phyloP scores from a whole-genome alignment of 2,797 vertebrate genomes.

The Argya squamiceps region DNA sequence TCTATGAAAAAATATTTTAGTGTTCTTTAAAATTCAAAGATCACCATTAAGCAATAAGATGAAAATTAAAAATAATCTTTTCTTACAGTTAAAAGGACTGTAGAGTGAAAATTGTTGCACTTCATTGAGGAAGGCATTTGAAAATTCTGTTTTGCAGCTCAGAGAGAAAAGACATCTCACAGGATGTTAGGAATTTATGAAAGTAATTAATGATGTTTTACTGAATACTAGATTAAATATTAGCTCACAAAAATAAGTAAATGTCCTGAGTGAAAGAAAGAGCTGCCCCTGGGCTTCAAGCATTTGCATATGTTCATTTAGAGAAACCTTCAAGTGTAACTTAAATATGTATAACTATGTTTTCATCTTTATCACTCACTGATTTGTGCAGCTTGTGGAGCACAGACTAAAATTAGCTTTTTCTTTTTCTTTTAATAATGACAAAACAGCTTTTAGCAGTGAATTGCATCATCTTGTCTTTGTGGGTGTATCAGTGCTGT shows the following conservation, averaged over 20 bases:
- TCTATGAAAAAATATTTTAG: not conserved
- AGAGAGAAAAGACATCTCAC: constrained; percentile 3
- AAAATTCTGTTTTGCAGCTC: not conserved
- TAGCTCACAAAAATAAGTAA: constrained; percentile 33
- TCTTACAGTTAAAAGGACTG: not conserved
- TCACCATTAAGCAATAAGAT: not conserved
- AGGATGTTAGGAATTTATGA: constrained; percentile 29
- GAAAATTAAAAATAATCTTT: not conserved
- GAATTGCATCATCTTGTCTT: not conserved
- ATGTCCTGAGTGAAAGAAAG: not conserved
- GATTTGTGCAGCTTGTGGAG: not conserved
- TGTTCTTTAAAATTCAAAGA: not conserved
- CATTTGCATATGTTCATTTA: constrained; percentile 47
- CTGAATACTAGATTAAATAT: constrained; percentile 56
- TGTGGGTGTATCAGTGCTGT: not conserved
- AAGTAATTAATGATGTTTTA: constrained; percentile 47
- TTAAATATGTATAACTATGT: constrained; percentile 23
- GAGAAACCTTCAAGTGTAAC: constrained; percentile 21
- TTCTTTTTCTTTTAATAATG: not conserved
- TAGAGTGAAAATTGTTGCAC: not conserved
- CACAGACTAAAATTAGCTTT: not conserved
- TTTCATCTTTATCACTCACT: not conserved
- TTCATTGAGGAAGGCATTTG: not conserved
- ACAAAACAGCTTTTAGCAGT: not conserved
- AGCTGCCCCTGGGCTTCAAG: not conserved